Evolutionary conservation across 2,113 vertebrate genomes (phyloP).

Genomic region (Amblyopsis rosae): DNA sequence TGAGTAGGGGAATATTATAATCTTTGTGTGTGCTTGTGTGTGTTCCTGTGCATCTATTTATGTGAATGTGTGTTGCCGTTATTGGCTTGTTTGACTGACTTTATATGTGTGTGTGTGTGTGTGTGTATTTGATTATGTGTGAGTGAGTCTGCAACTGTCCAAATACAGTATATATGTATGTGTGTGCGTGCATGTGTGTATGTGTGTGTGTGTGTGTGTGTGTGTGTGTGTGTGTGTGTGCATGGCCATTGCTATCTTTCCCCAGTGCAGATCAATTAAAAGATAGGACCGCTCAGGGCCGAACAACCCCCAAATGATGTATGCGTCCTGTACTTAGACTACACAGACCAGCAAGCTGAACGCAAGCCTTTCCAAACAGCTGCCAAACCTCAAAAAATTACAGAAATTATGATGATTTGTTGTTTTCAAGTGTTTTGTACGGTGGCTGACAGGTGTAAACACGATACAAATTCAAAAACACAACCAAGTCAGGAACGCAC

Average conservation of each 20-base stretch:
- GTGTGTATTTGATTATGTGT: neutral
- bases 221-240: slow-evolving; percentile 1
- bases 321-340: slow-evolving; percentile 6
- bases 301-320: slow-evolving; percentile 13
- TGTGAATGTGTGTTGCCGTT: neutral
- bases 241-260: slow-evolving; percentile 22
- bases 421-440: neutral
- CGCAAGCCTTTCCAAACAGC: neutral
- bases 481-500: too few relatives aligned
- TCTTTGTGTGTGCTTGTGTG: slow-evolving; percentile 26
- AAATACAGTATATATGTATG: neutral
- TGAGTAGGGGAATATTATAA: slow-evolving; percentile 49
- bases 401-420: neutral
- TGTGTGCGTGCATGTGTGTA: neutral
- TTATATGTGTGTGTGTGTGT: neutral
- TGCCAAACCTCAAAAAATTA: neutral
- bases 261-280: slow-evolving; percentile 57
- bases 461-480: too few relatives aligned
- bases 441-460: too few relatives aligned
- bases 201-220: slow-evolving; percentile 15
- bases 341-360: neutral
- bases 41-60: neutral
- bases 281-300: slow-evolving; percentile 47
- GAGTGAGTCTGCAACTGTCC: neutral
- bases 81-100: too few relatives aligned